Conservation (phyloP, 2,113 vertebrate species). For the Bolborhynchus lineola region DNA sequence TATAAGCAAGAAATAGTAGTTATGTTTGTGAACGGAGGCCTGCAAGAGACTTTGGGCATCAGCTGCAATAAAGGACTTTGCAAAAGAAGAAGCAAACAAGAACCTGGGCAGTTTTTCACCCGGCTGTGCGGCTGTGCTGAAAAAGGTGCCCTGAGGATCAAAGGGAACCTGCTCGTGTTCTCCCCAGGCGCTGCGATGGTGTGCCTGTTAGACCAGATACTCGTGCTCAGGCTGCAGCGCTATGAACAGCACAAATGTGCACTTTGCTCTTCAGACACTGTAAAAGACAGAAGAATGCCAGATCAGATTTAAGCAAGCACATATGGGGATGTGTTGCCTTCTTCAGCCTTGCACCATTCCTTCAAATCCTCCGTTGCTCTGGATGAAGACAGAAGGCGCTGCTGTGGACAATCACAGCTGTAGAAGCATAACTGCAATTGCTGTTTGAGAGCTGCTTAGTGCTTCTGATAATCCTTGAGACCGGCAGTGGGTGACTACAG, state of each 20-base stretch:
- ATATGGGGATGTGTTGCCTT: not conserved
- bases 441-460: constrained; percentile 26
- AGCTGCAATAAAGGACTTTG: not conserved
- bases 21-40: not conserved
- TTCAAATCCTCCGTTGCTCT: not conserved
- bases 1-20: not conserved
- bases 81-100: not conserved
- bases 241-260: not conserved
- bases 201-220: not conserved
- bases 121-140: not conserved
- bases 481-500: not conserved
- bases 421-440: not conserved
- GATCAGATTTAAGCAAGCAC: not conserved
- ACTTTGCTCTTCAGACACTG: constrained; percentile 28
- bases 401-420: constrained; percentile 27
- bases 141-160: not conserved
- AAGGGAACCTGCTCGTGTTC: not conserved
- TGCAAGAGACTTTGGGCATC: not conserved
- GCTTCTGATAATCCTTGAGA: constrained; percentile 2
- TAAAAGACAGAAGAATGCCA: constrained; percentile 42
- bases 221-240: not conserved
- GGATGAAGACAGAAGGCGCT: not conserved
- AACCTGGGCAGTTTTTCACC: not conserved
- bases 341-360: not conserved
- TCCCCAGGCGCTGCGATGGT: not conserved